A percentile compares a stretch with the other conserved stretches of the same genome.
phyloP scores from a whole-genome alignment of 1,140 invertebrate species.

The Apolygus lucorum region DNA sequence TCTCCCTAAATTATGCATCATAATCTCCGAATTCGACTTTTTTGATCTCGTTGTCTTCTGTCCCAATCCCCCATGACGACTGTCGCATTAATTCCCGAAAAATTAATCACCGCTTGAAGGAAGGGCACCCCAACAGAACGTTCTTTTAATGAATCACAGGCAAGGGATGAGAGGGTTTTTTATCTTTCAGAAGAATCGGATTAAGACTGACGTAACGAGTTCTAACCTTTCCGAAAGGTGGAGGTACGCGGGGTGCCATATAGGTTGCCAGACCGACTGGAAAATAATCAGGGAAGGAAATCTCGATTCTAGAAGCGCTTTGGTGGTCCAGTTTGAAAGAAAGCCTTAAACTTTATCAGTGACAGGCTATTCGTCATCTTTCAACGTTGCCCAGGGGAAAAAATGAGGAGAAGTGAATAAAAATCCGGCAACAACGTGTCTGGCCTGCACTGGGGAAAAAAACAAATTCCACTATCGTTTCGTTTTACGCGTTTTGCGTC shows the following conservation, averaged over 20 bases:
- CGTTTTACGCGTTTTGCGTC: not conserved
- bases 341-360: constrained; percentile 11
- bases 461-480: not conserved
- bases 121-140: no score
- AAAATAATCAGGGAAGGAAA: constrained; percentile 2
- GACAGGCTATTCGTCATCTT: constrained; percentile 10
- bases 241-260: not conserved
- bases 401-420: not conserved
- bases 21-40: no score
- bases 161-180: not conserved
- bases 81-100: no score
- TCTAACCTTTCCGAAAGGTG: not conserved
- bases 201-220: not conserved
- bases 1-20: no score
- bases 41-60: not conserved
- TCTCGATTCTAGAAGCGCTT: constrained; percentile 12
- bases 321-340: constrained; percentile 16
- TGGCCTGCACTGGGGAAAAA: no score
- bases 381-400: not conserved
- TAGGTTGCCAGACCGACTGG: constrained; percentile 5
- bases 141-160: not conserved
- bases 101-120: no score
- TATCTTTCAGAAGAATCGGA: constrained; percentile 6
- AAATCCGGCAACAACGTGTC: no score
- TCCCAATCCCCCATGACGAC: not conserved